phyloP scores from a whole-genome alignment of 2,888 invertebrate species.

The Ametastegia equiseti region DNA sequence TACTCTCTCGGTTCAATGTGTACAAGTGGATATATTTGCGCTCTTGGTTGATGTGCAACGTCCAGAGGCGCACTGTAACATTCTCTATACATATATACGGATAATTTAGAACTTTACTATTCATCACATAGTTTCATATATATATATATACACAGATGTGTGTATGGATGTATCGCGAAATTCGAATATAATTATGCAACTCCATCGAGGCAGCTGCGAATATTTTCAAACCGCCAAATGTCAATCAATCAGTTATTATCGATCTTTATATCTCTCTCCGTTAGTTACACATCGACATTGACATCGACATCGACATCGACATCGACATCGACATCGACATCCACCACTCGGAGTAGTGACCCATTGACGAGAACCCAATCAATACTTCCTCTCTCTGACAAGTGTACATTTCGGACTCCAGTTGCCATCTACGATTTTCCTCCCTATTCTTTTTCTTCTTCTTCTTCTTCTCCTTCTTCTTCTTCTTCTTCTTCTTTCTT shows the following conservation, averaged over 20 bases:
- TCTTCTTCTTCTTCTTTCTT: no score
- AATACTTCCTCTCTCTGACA: conserved; percentile 54
- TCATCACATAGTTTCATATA: no score
- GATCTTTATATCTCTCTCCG: neutral
- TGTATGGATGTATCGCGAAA: neutral
- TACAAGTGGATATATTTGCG: no score
- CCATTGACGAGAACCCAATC: conserved; percentile 63
- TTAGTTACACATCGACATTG: no score
- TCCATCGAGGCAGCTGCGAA: no score
- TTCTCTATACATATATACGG: no score
- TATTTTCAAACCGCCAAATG: neutral
- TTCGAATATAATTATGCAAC: neutral
- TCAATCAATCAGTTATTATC: neutral
- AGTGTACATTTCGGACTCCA: conserved; percentile 2
- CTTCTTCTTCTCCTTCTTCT: neutral
- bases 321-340: no score
- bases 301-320: no score
- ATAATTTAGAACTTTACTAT: no score
- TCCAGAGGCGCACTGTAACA: no score
- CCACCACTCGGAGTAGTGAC: conserved; percentile 58
- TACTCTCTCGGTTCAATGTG: no score
- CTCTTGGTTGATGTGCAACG: no score
- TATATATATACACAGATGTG: neutral
- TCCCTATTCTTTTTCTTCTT: neutral
- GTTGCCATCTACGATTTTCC: neutral